A percentile compares a stretch with the other conserved stretches of the same genome.
Conservation (phyloP, 2,113 vertebrate species). For the Pseudorasbora parva region DNA sequence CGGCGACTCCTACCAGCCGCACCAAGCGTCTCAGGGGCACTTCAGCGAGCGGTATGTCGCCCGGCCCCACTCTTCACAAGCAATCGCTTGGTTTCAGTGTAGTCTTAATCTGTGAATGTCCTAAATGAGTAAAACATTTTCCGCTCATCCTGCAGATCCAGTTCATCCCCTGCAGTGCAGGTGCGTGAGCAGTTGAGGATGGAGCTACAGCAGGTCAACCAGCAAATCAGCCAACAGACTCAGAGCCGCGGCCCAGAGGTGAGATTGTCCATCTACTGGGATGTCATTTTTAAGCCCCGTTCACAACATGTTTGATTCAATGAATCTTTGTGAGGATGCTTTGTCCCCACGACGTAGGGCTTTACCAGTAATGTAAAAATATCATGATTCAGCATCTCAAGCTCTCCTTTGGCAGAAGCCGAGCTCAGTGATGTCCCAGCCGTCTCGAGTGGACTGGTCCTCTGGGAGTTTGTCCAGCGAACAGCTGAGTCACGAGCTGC, state of each 20-base stretch:
- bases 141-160: slow-evolving; percentile 23
- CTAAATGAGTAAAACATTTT: not conserved
- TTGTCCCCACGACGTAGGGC: no score
- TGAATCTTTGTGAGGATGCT: not conserved
- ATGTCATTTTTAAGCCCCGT: not conserved
- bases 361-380: no score
- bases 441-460: slow-evolving; percentile 82
- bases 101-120: not conserved
- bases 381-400: not conserved
- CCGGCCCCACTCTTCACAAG: not conserved
- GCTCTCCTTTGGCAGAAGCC: slow-evolving; percentile 16
- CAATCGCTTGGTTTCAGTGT: not conserved
- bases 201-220: slow-evolving; percentile 94
- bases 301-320: not conserved
- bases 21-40: slow-evolving; percentile 94
- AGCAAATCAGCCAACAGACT: slow-evolving; percentile 92
- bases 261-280: not conserved
- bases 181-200: slow-evolving; percentile 93
- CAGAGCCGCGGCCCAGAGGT: slow-evolving; percentile 82
- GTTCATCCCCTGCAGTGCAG: slow-evolving; percentile 81
- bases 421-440: slow-evolving; percentile 59
- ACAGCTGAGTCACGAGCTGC: slow-evolving; percentile 86
- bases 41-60: slow-evolving; percentile 86
- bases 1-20: slow-evolving; percentile 83
- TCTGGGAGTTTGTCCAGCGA: slow-evolving; percentile 82